These are phyloP conservation scores for Baccha elongata DNA, from an alignment of 2,888 invertebrate genomes.

Conservation along the genomic window DNA sequence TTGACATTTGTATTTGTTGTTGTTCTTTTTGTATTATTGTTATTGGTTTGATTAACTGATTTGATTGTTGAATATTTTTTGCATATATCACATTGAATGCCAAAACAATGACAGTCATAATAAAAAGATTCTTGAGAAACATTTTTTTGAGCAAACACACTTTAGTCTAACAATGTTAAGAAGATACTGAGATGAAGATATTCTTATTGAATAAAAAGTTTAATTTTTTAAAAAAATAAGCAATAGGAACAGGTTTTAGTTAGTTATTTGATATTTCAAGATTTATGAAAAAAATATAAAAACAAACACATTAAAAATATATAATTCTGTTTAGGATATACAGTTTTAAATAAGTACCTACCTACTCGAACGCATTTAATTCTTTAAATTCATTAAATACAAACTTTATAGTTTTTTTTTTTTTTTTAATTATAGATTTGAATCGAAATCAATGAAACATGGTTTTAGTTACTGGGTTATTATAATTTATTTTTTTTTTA, in stretches of 20 bases:
- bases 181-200: slow-evolving; percentile 9
- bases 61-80: background rate
- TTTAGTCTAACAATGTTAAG: slow-evolving; percentile 19
- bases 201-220: slow-evolving; percentile 1
- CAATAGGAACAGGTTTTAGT: background rate
- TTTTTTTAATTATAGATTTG: too few relatives aligned
- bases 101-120: slow-evolving; percentile 1
- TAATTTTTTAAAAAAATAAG: background rate
- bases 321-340: too few relatives aligned
- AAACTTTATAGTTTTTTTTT: too few relatives aligned
- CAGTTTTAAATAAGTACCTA: too few relatives aligned
- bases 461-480: too few relatives aligned
- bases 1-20: background rate
- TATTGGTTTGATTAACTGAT: background rate
- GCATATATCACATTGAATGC: background rate
- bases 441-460: too few relatives aligned
- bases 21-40: background rate
- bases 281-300: background rate
- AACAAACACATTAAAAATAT: too few relatives aligned
- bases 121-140: background rate
- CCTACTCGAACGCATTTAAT: too few relatives aligned
- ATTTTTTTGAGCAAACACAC: too few relatives aligned
- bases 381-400: too few relatives aligned
- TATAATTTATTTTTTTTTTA: too few relatives aligned
- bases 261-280: background rate